Conservation (phyloP, 2,888 invertebrate species). For the Lordiphosa fenestrarum region DNA sequence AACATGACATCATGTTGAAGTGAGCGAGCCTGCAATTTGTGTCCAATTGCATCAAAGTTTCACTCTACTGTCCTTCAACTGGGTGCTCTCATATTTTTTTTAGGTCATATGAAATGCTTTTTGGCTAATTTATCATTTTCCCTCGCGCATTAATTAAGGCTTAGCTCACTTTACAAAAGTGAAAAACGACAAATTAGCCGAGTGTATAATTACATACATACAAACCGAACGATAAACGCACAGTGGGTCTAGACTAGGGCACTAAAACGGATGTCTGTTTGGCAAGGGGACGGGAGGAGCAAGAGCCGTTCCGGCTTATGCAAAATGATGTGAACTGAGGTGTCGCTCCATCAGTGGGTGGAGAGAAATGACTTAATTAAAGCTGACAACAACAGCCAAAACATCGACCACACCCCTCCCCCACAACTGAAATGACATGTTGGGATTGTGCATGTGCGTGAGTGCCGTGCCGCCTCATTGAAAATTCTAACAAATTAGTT, state of each 20-base stretch:
- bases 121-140: conserved; percentile 43
- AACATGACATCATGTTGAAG: conserved; percentile 1
- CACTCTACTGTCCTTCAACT: conserved; percentile 38
- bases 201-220: conserved; percentile 35
- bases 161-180: conserved; percentile 37
- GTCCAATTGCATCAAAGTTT: background rate
- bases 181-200: conserved; percentile 34
- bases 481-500: conserved; percentile 25
- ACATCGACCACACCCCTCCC: conserved; percentile 9
- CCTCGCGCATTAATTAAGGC: conserved; percentile 43
- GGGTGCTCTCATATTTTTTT: conserved; percentile 14
- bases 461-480: conserved; percentile 1
- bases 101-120: conserved; percentile 32
- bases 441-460: background rate
- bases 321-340: conserved; percentile 21
- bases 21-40: conserved; percentile 24
- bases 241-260: conserved; percentile 15
- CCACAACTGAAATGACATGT: conserved; percentile 1
- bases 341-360: conserved; percentile 4
- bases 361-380: conserved; percentile 31
- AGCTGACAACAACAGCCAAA: conserved; percentile 11
- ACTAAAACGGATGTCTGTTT: background rate
- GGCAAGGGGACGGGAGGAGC: background rate
- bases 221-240: conserved; percentile 1
- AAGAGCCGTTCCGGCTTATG: conserved; percentile 2